Evolutionary conservation across 2,113 vertebrate species (phyloP).

Genomic region (Etheostoma spectabile): DNA sequence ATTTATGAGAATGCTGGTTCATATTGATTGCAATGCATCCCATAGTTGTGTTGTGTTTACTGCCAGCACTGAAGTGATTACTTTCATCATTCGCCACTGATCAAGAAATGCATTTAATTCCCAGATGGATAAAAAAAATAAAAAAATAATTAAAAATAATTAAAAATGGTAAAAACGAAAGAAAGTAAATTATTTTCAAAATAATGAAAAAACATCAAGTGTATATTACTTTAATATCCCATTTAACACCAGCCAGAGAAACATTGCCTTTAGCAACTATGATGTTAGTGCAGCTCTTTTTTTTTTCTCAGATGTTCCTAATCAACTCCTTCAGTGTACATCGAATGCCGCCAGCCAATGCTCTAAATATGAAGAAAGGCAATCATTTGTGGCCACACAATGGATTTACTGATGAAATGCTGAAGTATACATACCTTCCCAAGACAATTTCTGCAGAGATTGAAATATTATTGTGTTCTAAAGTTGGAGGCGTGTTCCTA

Average conservation of each 20-base stretch:
- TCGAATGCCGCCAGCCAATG: constrained; percentile 11
- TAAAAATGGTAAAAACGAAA: constrained; percentile 16
- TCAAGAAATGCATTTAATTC: constrained; percentile 28
- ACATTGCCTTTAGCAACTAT: constrained; percentile 56
- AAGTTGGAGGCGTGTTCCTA: constrained; percentile 16
- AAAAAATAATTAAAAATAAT: constrained; percentile 16
- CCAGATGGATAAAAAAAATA: neutral
- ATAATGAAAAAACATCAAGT: constrained; percentile 35
- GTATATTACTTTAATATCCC: constrained; percentile 59
- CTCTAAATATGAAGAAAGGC: constrained; percentile 49
- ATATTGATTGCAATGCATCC: constrained; percentile 40
- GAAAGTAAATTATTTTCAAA: constrained; percentile 8
- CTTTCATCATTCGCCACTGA: constrained; percentile 32
- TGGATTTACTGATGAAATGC: constrained; percentile 63
- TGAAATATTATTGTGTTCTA: constrained; percentile 17
- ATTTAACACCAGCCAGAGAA: constrained; percentile 30
- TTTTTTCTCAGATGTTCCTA: constrained; percentile 59
- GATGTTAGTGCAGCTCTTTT: constrained; percentile 17
- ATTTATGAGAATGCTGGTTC: constrained; percentile 22
- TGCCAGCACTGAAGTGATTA: constrained; percentile 32
- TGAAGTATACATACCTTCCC: constrained; percentile 35
- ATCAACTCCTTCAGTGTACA: constrained; percentile 46
- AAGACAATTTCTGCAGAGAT: constrained; percentile 20
- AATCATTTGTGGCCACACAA: constrained; percentile 47
- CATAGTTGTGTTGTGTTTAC: constrained; percentile 19